Evolutionary conservation across 2,113 vertebrate species (phyloP).

Genomic region (Tachycineta bicolor): DNA sequence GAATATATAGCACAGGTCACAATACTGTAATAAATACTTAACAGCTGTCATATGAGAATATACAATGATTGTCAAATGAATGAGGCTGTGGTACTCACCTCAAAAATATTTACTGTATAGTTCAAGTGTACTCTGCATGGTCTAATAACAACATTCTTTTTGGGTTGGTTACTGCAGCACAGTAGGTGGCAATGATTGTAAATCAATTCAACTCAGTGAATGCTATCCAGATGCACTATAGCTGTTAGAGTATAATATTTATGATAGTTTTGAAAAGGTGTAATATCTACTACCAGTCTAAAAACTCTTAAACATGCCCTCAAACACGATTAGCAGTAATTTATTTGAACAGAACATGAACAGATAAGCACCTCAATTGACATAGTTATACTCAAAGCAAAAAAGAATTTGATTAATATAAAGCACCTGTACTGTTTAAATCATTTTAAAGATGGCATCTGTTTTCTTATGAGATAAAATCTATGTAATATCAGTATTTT

Average conservation of each 20-base stretch:
- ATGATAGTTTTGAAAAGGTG: conserved; percentile 12
- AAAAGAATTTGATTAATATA: conserved; percentile 47
- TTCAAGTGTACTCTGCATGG: not conserved
- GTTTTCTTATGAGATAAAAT: conserved; percentile 40
- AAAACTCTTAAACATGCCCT: conserved; percentile 27
- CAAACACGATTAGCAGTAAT: conserved; percentile 27
- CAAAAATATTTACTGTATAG: not conserved
- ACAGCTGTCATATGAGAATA: not conserved
- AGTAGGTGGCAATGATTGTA: not conserved
- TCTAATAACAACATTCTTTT: not conserved
- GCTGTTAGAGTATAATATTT: conserved; percentile 20
- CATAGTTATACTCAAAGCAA: not conserved
- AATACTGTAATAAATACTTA: not conserved
- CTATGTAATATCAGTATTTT: conserved; percentile 13
- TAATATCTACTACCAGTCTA: not conserved
- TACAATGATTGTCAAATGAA: not conserved
- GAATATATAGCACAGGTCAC: not conserved
- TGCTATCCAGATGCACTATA: not conserved
- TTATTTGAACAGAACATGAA: conserved; percentile 46
- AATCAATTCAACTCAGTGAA: not conserved
- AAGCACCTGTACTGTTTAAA: conserved; percentile 44
- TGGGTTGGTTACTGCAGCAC: not conserved
- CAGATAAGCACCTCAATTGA: conserved; percentile 45
- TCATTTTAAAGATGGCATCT: conserved; percentile 38
- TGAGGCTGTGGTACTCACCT: not conserved